A percentile compares a stretch with the other conserved stretches of the same genome.
phyloP scores from a whole-genome alignment of 2,888 invertebrate genomes.

The Pristionchus maxplancki region DNA sequence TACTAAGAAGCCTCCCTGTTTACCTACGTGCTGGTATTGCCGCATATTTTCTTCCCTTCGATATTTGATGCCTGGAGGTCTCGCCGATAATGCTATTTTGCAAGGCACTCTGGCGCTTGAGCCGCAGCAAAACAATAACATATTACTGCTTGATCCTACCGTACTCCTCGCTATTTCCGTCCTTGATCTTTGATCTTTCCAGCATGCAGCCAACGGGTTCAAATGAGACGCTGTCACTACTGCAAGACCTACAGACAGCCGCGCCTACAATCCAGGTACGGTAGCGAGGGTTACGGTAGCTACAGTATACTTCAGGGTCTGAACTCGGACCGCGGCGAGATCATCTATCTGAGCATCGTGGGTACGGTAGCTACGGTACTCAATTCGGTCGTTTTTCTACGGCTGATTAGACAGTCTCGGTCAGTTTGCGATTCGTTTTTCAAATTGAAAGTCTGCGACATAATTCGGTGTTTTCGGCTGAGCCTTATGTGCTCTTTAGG shows the following conservation, averaged over 20 bases:
- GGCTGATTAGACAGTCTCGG: slow-evolving; percentile 60
- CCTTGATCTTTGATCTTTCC: neutral
- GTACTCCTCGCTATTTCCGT: neutral
- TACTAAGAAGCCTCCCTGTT: neutral
- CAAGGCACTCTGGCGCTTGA: neutral
- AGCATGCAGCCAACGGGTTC: neutral
- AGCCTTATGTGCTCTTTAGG: neutral
- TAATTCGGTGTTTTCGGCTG: neutral
- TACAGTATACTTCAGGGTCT: neutral
- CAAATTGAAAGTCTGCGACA: neutral
- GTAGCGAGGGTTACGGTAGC: neutral
- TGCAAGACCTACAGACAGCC: neutral
- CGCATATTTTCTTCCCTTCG: neutral
- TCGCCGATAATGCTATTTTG: neutral
- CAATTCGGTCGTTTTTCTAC: slow-evolving; percentile 54
- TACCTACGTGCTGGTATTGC: neutral
- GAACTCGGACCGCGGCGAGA: slow-evolving; percentile 56
- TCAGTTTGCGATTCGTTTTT: slow-evolving; percentile 49
- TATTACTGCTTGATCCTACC: neutral
- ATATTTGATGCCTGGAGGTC: neutral
- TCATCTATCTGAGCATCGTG: slow-evolving; percentile 58
- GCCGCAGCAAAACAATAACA: neutral
- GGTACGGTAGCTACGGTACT: slow-evolving; percentile 58
- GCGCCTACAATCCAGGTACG: slow-evolving; percentile 20
- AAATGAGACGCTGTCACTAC: neutral